phyloP scores from a whole-genome alignment of 2,113 vertebrate genomes.

The Elgaria multicarinata region DNA sequence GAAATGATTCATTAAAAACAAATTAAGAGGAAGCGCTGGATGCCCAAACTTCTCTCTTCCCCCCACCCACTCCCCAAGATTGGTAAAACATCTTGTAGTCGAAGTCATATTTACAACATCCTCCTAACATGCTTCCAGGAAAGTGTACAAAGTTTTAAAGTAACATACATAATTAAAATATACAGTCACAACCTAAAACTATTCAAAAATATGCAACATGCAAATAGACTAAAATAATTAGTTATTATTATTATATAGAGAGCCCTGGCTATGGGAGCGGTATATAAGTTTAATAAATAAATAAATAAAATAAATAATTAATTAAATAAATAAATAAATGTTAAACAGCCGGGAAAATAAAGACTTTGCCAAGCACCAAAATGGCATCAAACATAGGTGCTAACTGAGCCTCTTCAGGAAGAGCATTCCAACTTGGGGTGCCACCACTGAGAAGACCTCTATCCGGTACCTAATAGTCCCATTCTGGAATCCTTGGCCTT shows the following conservation, averaged over 20 bases:
- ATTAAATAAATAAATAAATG: too few relatives aligned
- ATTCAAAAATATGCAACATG: background rate
- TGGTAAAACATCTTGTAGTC: background rate
- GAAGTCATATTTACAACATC: background rate
- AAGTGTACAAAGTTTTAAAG: background rate
- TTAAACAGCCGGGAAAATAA: background rate
- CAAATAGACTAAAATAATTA: too few relatives aligned
- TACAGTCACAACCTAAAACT: background rate
- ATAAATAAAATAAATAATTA: too few relatives aligned
- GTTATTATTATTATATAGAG: too few relatives aligned
- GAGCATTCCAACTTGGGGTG: background rate
- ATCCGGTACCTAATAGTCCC: background rate
- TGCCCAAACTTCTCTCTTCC: background rate
- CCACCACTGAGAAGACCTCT: too few relatives aligned
- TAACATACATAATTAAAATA: background rate
- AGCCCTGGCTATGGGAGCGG: too few relatives aligned
- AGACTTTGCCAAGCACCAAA: background rate
- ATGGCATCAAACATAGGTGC: background rate
- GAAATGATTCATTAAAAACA: background rate
- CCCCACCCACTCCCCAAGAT: background rate
- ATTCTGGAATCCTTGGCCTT: background rate
- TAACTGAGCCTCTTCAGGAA: background rate
- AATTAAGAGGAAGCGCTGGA: background rate
- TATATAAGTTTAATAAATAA: too few relatives aligned
- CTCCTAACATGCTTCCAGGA: background rate